Evolutionary conservation across 1,140 invertebrate genomes (phyloP).

Genomic region (Musca vetustissima): DNA sequence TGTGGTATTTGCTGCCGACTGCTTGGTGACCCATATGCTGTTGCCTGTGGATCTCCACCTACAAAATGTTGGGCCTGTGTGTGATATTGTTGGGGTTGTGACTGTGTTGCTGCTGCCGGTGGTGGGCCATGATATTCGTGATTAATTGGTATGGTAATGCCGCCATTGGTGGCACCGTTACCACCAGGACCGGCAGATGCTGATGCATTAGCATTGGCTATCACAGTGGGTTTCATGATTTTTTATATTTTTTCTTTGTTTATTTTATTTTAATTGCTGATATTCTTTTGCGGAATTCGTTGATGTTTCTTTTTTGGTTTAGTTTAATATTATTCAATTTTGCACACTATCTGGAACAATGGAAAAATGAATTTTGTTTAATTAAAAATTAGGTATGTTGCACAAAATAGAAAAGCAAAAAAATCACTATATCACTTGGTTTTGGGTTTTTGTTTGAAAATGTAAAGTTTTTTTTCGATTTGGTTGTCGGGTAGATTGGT

Average conservation of each 20-base stretch:
- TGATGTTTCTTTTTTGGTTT: too few species aligned
- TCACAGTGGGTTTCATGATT: slow-evolving; percentile 51
- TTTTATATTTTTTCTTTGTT: slow-evolving; percentile 10
- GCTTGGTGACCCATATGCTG: slow-evolving; percentile 3
- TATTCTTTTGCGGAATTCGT: background rate
- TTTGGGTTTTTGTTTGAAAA: too few species aligned
- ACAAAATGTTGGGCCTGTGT: slow-evolving; percentile 20
- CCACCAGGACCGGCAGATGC: slow-evolving; percentile 27
- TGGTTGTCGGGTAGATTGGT: too few species aligned
- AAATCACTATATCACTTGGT: too few species aligned
- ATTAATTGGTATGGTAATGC: slow-evolving; percentile 47
- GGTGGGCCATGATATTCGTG: slow-evolving; percentile 37
- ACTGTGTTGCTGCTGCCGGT: slow-evolving; percentile 32
- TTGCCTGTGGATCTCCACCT: background rate
- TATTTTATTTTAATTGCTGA: background rate
- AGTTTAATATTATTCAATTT: too few species aligned
- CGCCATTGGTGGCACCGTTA: slow-evolving; percentile 26
- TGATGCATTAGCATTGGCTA: slow-evolving; percentile 39
- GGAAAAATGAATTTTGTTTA: too few species aligned
- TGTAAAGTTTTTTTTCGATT: too few species aligned
- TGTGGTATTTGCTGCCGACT: slow-evolving; percentile 2
- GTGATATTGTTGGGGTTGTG: slow-evolving; percentile 35
- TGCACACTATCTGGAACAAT: too few species aligned
- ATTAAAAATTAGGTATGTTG: too few species aligned
- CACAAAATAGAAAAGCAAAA: too few species aligned